A percentile compares a stretch with the other conserved stretches of the same genome.
Conservation (phyloP, 2,113 vertebrate species). For the Amblyornis subalaris region DNA sequence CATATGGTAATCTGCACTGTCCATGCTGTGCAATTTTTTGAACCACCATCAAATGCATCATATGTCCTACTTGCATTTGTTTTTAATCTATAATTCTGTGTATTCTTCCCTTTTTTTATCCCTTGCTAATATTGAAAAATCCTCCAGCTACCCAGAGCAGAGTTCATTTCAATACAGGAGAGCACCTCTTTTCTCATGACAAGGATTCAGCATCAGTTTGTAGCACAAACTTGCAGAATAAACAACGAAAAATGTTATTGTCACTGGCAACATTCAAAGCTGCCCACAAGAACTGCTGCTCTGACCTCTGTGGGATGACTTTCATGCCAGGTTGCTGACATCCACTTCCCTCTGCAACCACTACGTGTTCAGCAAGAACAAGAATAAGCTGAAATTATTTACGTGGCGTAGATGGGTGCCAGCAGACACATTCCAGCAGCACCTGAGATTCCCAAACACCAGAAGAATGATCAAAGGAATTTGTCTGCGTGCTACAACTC, state of each 20-base stretch:
- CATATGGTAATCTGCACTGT: background rate
- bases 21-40: background rate
- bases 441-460: constrained; percentile 3
- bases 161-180: background rate
- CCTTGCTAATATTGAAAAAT: constrained; percentile 4
- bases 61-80: background rate
- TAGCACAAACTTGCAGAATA: constrained; percentile 11
- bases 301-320: constrained; percentile 8
- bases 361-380: background rate
- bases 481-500: background rate
- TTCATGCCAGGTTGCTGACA: constrained; percentile 20
- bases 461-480: constrained; percentile 32
- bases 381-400: constrained; percentile 8
- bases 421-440: background rate
- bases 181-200: background rate
- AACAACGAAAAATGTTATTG: constrained; percentile 13
- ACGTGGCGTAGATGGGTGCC: background rate
- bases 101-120: background rate
- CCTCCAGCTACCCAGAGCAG: background rate
- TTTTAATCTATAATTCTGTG: background rate
- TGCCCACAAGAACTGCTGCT: constrained; percentile 1
- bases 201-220: background rate
- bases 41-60: background rate
- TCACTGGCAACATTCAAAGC: constrained; percentile 33
- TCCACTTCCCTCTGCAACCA: background rate